Conservation (phyloP, 2,888 invertebrate genomes). For the Aquatica leii region DNA sequence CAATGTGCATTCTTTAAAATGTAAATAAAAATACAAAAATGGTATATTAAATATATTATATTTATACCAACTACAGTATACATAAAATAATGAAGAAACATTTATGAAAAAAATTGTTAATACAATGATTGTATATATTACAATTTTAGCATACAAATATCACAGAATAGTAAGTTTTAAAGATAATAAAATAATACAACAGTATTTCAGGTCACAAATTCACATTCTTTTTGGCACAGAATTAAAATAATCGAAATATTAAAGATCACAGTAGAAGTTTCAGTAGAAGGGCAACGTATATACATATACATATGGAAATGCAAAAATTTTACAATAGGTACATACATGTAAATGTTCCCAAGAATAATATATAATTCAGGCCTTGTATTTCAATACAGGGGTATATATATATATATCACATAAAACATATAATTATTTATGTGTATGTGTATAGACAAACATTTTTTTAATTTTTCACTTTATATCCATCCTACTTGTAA, state of each 20-base stretch:
- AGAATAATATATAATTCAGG: constrained; percentile 31
- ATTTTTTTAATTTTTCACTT: constrained; percentile 1
- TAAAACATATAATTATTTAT: neutral
- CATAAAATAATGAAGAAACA: constrained; percentile 29
- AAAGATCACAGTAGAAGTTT: constrained; percentile 48
- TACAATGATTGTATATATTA: constrained; percentile 33
- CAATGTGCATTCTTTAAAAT: no score
- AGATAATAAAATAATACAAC: constrained; percentile 37
- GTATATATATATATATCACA: neutral
- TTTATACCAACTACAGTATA: constrained; percentile 33
- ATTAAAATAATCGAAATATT: constrained; percentile 40
- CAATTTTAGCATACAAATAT: constrained; percentile 35
- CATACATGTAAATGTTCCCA: constrained; percentile 35
- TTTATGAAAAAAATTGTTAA: constrained; percentile 27
- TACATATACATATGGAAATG: constrained; percentile 23
- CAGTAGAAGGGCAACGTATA: constrained; percentile 39
- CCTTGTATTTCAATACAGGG: constrained; percentile 13
- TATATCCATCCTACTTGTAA: constrained; percentile 7
- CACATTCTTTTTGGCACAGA: constrained; percentile 47
- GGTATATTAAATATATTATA: constrained; percentile 22
- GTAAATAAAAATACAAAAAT: neutral
- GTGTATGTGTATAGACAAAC: neutral
- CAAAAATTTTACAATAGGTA: constrained; percentile 19
- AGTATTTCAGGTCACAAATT: constrained; percentile 46
- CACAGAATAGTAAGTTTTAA: constrained; percentile 35